These are phyloP conservation scores for Garrulus glandarius DNA, from an alignment of 2,797 vertebrate species.

Conservation along the genomic window DNA sequence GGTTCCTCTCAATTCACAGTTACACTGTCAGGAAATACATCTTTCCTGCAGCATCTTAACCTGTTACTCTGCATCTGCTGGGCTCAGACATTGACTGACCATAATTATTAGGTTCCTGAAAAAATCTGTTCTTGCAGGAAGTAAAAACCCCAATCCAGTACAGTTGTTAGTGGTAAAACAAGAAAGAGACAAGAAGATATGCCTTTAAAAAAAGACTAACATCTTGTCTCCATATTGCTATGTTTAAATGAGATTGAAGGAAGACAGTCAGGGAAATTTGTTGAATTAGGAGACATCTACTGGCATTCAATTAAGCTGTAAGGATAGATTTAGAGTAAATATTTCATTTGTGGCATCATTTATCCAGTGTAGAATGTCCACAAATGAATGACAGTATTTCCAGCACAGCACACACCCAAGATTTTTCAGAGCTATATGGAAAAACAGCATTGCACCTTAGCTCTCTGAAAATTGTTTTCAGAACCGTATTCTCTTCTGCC, in stretches of 20 bases:
- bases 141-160: background rate
- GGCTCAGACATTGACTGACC: background rate
- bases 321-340: background rate
- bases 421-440: background rate
- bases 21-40: background rate
- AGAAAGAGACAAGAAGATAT: background rate
- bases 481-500: background rate
- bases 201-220: background rate
- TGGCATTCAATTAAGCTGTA: background rate
- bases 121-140: background rate
- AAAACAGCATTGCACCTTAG: background rate
- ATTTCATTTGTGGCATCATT: background rate
- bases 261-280: background rate
- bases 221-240: background rate
- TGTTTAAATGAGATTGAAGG: background rate
- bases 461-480: background rate
- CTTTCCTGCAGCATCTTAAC: background rate
- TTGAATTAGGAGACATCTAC: background rate
- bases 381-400: background rate
- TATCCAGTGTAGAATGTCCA: background rate
- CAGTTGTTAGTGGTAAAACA: background rate
- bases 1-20: background rate
- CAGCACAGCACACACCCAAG: background rate
- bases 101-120: background rate
- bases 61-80: background rate